Conservation (phyloP, 2,113 vertebrate genomes). For the Piaya cayana region DNA sequence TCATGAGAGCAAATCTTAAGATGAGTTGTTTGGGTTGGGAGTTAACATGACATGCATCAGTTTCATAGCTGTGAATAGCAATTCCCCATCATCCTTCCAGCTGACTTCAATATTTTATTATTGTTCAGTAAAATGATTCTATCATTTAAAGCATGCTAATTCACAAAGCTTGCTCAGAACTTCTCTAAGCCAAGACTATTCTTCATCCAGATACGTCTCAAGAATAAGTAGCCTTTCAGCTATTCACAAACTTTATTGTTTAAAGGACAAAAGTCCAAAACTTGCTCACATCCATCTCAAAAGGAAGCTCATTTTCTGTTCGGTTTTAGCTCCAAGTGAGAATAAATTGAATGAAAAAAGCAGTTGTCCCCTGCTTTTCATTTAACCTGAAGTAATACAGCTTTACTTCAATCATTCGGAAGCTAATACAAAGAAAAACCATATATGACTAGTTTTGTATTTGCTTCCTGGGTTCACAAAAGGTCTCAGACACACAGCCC, state of each 20-base stretch:
- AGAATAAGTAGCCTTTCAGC: neutral
- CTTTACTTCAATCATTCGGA: neutral
- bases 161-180: slow-evolving; percentile 36
- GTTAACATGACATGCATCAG: slow-evolving; percentile 66
- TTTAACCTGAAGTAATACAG: neutral
- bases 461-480: neutral
- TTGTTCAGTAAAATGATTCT: slow-evolving; percentile 62
- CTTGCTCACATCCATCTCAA: neutral
- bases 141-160: slow-evolving; percentile 37
- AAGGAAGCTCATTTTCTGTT: neutral
- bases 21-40: slow-evolving; percentile 66
- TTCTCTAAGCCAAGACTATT: slow-evolving; percentile 8
- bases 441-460: neutral
- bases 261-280: neutral
- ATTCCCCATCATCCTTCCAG: slow-evolving; percentile 52
- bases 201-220: neutral
- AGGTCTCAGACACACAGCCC: neutral
- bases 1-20: slow-evolving; percentile 73
- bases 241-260: neutral
- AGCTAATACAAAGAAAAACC: neutral
- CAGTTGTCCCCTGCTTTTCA: neutral
- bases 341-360: neutral
- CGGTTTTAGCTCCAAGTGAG: neutral
- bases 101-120: slow-evolving; percentile 51
- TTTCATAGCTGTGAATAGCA: slow-evolving; percentile 51